These are phyloP conservation scores for Cheirogaleus major DNA, from an alignment of 2,797 vertebrate genomes.

Conservation along the genomic window DNA sequence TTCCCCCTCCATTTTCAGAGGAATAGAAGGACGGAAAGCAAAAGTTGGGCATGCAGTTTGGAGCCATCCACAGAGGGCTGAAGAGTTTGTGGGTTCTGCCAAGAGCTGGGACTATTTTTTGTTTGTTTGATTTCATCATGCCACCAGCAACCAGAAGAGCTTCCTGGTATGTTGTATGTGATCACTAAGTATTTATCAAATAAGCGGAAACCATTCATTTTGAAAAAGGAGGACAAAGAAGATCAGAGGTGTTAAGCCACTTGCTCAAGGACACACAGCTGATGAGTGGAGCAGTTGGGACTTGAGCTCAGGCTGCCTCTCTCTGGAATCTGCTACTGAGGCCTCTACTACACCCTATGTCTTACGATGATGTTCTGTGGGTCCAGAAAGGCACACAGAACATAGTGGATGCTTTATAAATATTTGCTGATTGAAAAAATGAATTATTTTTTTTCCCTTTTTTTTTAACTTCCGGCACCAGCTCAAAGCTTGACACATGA, in stretches of 20 bases:
- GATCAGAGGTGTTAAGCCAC: neutral
- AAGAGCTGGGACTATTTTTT: neutral
- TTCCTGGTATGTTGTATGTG: neutral
- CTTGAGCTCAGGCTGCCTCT: neutral
- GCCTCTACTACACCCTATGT: fast-evolving
- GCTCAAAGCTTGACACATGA: neutral
- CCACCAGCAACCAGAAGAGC: neutral
- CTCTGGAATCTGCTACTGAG: neutral
- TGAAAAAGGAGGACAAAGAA: neutral
- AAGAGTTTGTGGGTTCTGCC: neutral
- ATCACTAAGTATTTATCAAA: neutral
- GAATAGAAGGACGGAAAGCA: neutral
- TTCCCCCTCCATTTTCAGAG: neutral
- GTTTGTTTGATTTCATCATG: neutral
- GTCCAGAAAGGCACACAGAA: neutral
- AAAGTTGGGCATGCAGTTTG: neutral
- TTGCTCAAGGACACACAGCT: neutral
- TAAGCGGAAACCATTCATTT: neutral
- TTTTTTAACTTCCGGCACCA: neutral
- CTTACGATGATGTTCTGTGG: neutral
- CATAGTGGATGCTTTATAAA: neutral
- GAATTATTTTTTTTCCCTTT: neutral
- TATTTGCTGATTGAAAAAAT: neutral
- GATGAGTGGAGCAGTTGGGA: neutral
- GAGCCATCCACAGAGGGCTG: neutral